A percentile compares a stretch with the other conserved stretches of the same genome.
These are phyloP conservation scores for Tympanuchus pallidicinctus DNA, from an alignment of 2,113 vertebrate species.

Conservation along the genomic window DNA sequence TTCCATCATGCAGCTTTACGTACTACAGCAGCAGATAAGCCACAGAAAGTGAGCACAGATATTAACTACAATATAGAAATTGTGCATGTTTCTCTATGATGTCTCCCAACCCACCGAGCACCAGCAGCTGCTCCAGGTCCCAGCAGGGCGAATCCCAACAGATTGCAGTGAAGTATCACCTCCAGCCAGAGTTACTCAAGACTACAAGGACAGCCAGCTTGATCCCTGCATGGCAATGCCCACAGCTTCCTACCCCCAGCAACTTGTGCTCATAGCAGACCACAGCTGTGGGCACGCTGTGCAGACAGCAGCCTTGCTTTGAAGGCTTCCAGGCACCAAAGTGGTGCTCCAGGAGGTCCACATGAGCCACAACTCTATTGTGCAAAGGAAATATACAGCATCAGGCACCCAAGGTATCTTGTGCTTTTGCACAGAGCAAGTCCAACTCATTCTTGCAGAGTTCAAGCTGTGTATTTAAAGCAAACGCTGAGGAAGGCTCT, in stretches of 20 bases:
- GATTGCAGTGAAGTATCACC: neutral
- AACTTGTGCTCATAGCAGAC: neutral
- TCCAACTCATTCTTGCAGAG: neutral
- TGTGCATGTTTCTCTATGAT: too few species aligned
- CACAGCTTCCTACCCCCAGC: neutral
- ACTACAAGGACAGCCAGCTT: neutral
- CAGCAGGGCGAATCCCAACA: slow-evolving; percentile 3
- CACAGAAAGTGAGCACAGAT: too few species aligned
- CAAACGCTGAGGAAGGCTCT: neutral
- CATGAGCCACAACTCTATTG: accelerated
- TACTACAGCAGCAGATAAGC: too few species aligned
- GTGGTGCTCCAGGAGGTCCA: neutral
- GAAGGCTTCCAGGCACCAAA: neutral
- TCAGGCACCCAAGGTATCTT: neutral
- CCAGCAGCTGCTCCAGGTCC: too few species aligned
- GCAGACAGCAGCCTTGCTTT: neutral
- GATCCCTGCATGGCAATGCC: neutral
- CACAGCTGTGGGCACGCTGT: accelerated
- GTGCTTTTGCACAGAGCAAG: neutral
- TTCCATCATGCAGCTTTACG: too few species aligned
- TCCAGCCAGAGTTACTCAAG: neutral
- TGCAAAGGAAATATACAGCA: neutral
- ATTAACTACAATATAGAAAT: too few species aligned
- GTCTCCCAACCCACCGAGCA: too few species aligned
- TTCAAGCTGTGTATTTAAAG: neutral